Evolutionary conservation across 2,113 vertebrate species (phyloP), one percentile per base, ranked within the genome.

Genomic region (Bufo bufo): DNA sequence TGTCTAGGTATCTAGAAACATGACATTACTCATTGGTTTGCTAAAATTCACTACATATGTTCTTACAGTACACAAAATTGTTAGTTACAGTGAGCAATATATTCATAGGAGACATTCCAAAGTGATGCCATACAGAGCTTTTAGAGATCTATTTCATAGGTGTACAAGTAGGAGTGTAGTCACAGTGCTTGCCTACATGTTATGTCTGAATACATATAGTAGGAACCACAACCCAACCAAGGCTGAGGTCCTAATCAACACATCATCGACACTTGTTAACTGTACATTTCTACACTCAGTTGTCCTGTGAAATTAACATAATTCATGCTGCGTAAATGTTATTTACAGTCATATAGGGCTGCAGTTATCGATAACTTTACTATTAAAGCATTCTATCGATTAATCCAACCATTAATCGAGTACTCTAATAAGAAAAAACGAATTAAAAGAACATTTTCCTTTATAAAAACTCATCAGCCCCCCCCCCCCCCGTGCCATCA

Each of bases 21-120:
- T 83, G 63, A 82, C 45, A 52, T 19, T 82, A 4, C 58, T 65
- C 59, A 82, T 82, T 82, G 66, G 17, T 66, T 66, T n/a, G 6
- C 5, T 63, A 20, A 69, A 83, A 83, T 52, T 20, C 81, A 11
- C 17, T 49, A 71, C 82, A 84, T 54, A 71, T 84, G 61, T 69
- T 23, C 49, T 71, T 33, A 16, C 19, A 49, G 45, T 59, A 66
- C n/a, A 52, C 14, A n/a, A 19, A 66, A 83, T 61, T 81, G 56
- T 81, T 59, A 74, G 13, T 17, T 74, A 17, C 54, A 81, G 59
- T 81, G 78, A 61, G 78, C 56, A 81, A 45, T 61, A 59, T 43
- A 81, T 61, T 23, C 43, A 81, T 16, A 81, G 6, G 8, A 17
- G 45, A 45, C 16, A 81, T 81, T 61, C 16, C 58, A 61, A 45